Conservation (phyloP, 1,140 invertebrate genomes). For the Drosophila nigromelanica region DNA sequence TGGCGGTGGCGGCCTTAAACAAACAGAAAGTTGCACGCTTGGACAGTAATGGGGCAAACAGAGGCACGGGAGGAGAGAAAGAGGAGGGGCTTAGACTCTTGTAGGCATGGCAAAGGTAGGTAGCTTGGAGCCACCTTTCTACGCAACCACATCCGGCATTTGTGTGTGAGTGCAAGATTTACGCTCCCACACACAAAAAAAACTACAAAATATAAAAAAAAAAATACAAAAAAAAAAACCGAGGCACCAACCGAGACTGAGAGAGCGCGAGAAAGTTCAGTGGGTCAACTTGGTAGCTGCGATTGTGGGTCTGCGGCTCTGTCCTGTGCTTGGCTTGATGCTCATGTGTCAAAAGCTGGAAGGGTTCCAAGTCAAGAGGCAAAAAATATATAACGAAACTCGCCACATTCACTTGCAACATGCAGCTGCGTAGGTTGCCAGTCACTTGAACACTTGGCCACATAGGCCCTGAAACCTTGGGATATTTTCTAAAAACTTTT, state of each 20-base stretch:
- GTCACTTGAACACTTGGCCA: neutral
- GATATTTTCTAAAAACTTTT: no score
- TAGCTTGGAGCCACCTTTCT: constrained; percentile 47
- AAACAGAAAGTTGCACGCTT: constrained; percentile 69
- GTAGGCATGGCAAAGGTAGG: neutral
- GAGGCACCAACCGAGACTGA: constrained; percentile 11
- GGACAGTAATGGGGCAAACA: neutral
- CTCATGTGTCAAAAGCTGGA: constrained; percentile 28
- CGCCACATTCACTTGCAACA: constrained; percentile 30
- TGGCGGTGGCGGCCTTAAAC: constrained; percentile 37
- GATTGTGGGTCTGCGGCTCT: constrained; percentile 6
- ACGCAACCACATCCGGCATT: constrained; percentile 75
- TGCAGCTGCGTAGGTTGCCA: constrained; percentile 4
- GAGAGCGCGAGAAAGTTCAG: constrained; percentile 61
- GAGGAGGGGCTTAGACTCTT: neutral
- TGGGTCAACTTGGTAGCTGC: constrained; percentile 43
- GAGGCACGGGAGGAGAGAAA: neutral
- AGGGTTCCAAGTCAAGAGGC: constrained; percentile 28
- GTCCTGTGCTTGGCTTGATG: constrained; percentile 36
- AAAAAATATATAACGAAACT: constrained; percentile 33
- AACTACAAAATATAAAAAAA: constrained; percentile 3
- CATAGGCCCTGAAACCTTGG: no score
- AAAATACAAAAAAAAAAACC: constrained; percentile 5
- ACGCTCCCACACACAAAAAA: constrained; percentile 57
- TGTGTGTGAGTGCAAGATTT: constrained; percentile 36